Percentiles rank a stretch among this genome's conserved stretches.
Evolutionary conservation across 2,113 vertebrate genomes (phyloP).

Genomic region (Zonotrichia leucophrys): DNA sequence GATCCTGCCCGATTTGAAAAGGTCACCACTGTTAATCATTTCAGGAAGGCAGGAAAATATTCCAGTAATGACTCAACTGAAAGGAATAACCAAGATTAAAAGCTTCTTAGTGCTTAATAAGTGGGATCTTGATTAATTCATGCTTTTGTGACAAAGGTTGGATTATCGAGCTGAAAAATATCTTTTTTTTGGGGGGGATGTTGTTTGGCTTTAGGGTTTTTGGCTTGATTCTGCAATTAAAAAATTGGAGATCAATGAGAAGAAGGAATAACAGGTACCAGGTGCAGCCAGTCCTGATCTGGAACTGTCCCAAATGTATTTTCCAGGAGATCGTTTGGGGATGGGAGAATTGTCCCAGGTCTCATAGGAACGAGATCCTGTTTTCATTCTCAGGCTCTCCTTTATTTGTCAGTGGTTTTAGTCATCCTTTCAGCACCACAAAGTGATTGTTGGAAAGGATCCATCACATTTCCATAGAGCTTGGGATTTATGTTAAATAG

Average conservation of each 20-base stretch:
- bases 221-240: background rate
- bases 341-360: background rate
- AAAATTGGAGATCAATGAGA: background rate
- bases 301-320: background rate
- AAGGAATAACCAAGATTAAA: constrained; percentile 18
- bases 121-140: background rate
- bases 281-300: background rate
- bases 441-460: background rate
- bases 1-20: constrained; percentile 34
- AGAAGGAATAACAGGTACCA: background rate
- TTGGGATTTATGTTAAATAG: background rate
- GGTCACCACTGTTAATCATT: constrained; percentile 41
- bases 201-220: background rate
- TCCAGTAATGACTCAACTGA: constrained; percentile 21
- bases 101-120: background rate
- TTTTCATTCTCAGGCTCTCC: background rate
- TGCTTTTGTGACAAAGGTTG: background rate
- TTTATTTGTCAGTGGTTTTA: background rate
- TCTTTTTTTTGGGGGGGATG: rapidly evolving
- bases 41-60: constrained; percentile 1
- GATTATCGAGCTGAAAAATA: background rate
- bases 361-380: background rate
- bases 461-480: background rate
- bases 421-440: background rate
- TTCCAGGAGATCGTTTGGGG: background rate